A percentile compares a stretch with the other conserved stretches of the same genome.
Evolutionary conservation across 2,113 vertebrate genomes (phyloP).

Genomic region (Xerus inauris): DNA sequence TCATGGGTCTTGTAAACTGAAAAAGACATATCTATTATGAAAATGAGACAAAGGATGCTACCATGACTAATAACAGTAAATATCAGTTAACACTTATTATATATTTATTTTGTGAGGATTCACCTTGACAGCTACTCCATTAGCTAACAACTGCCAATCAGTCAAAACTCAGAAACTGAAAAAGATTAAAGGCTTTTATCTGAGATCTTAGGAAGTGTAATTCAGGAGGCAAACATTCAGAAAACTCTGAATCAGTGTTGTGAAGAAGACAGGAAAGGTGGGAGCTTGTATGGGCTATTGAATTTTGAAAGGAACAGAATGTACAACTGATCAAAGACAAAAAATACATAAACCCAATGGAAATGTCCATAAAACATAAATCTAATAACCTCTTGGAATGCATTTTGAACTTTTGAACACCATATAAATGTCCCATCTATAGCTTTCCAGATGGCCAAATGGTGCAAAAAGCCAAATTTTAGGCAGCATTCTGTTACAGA

Average conservation of each 20-base stretch:
- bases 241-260: neutral
- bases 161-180: neutral
- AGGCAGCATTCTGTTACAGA: neutral
- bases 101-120: neutral
- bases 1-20: neutral
- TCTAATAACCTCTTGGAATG: neutral
- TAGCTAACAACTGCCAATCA: neutral
- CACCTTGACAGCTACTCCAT: neutral
- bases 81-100: neutral
- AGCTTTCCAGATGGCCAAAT: too few species aligned
- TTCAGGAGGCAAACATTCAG: neutral
- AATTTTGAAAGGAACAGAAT: accelerated
- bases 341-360: neutral
- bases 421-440: too few species aligned
- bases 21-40: neutral
- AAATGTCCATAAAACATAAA: neutral
- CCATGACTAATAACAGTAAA: conserved; percentile 3
- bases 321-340: neutral
- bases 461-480: neutral
- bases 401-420: too few species aligned
- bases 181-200: neutral
- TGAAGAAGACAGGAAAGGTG: neutral
- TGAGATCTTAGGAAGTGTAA: neutral
- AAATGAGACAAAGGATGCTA: neutral
- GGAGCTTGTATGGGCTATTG: too few species aligned